Conservation (phyloP, 2,888 invertebrate species). For the Leucania comma region DNA sequence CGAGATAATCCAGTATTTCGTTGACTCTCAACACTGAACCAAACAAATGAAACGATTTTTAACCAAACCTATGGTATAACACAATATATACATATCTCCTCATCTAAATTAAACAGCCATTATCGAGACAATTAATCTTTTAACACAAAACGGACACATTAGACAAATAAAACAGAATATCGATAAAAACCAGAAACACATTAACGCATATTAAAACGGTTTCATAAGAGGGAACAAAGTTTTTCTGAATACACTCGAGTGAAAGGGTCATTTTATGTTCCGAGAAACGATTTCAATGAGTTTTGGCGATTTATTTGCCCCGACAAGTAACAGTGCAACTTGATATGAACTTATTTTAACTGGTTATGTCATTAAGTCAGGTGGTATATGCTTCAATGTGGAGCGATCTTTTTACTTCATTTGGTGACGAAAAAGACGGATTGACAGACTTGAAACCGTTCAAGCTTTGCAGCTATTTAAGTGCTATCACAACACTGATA, state of each 20-base stretch:
- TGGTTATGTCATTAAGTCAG: conserved; percentile 56
- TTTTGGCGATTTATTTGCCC: conserved; percentile 62
- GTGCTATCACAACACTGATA: not conserved
- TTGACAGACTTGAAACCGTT: not conserved
- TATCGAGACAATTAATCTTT: conserved; percentile 3
- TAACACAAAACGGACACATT: conserved; percentile 11
- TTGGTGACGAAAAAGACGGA: conserved; percentile 5
- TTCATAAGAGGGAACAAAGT: conserved; percentile 40
- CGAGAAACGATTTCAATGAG: conserved; percentile 57
- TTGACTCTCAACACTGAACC: not conserved
- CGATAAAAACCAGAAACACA: conserved; percentile 28
- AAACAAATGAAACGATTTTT: not conserved
- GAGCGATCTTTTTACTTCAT: conserved; percentile 7
- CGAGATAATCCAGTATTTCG: not conserved
- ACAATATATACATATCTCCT: not conserved
- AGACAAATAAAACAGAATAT: conserved; percentile 25
- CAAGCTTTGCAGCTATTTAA: not conserved
- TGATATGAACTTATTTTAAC: conserved; percentile 55
- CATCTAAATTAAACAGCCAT: not conserved
- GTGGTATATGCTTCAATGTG: conserved; percentile 37
- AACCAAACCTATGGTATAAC: not conserved
- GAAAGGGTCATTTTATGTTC: conserved; percentile 71
- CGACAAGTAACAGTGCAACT: conserved; percentile 50
- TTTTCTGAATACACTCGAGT: conserved; percentile 57
- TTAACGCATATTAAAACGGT: conserved; percentile 44